phyloP scores from a whole-genome alignment of 2,797 vertebrate genomes.

The Paratrypauchen microcephalus region DNA sequence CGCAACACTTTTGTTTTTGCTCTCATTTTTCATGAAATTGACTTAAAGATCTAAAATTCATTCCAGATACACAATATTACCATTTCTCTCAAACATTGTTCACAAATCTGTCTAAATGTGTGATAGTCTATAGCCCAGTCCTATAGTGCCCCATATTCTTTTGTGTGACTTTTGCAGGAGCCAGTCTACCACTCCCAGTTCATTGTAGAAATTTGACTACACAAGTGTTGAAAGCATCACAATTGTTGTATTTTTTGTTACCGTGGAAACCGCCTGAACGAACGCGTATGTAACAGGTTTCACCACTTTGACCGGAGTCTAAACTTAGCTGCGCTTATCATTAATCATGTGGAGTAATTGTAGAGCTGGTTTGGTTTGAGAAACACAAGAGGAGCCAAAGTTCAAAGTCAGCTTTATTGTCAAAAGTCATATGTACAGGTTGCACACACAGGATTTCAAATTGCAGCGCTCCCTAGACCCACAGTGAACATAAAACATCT shows the following conservation, averaged over 20 bases:
- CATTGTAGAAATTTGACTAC: neutral
- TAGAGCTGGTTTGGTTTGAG: constrained; percentile 10
- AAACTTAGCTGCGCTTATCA: constrained; percentile 38
- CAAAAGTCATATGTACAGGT: too few relatives aligned
- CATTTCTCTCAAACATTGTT: too few relatives aligned
- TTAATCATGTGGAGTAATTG: constrained; percentile 35
- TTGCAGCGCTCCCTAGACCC: too few relatives aligned
- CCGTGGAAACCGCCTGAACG: neutral
- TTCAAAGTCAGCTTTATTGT: too few relatives aligned
- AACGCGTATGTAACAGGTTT: constrained; percentile 19
- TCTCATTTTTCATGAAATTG: too few relatives aligned
- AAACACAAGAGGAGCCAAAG: neutral
- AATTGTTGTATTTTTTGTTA: constrained; percentile 2
- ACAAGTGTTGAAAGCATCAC: neutral
- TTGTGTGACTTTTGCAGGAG: neutral
- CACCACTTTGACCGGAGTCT: constrained; percentile 48
- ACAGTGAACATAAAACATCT: too few relatives aligned
- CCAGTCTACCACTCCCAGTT: neutral
- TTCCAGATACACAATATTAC: too few relatives aligned
- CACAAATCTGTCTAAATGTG: too few relatives aligned
- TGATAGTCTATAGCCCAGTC: too few relatives aligned
- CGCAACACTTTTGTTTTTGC: too few relatives aligned
- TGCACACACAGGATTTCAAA: too few relatives aligned
- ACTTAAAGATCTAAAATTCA: too few relatives aligned
- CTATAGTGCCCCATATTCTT: neutral